Evolutionary conservation across 2,797 vertebrate species (phyloP).

Genomic region (Pteropus rufus): DNA sequence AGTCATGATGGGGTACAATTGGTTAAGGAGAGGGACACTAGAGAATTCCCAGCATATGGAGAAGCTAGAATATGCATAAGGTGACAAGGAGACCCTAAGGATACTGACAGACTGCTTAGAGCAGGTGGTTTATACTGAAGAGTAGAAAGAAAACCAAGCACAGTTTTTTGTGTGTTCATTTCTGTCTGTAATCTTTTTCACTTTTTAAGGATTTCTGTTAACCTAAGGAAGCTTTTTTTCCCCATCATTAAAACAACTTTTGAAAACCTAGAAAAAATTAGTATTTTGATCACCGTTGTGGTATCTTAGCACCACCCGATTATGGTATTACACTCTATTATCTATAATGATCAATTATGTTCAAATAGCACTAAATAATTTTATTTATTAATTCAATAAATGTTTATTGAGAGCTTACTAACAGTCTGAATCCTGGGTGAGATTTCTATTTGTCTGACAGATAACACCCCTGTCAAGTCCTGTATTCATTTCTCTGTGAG

Average conservation of each 20-base stretch:
- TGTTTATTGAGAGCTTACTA: background rate
- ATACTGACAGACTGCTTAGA: background rate
- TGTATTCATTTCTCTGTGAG: background rate
- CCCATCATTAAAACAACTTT: background rate
- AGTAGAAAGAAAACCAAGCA: background rate
- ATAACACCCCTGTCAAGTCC: background rate
- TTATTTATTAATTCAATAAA: background rate
- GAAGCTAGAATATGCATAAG: background rate
- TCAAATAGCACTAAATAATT: conserved; percentile 9
- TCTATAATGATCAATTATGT: background rate
- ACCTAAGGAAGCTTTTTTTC: background rate
- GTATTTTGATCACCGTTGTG: background rate
- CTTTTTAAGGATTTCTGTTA: background rate
- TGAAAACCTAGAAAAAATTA: conserved; percentile 19
- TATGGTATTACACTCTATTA: background rate
- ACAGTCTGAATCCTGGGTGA: background rate
- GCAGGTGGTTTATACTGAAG: background rate
- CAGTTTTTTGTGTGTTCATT: background rate
- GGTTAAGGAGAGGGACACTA: background rate
- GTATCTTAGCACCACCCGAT: background rate
- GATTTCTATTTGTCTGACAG: background rate
- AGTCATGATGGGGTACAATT: background rate
- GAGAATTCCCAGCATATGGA: background rate
- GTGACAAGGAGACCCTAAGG: background rate
- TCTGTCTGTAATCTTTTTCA: background rate